Evolutionary conservation across 2,113 vertebrate genomes (phyloP), one percentile per base, ranked within the genome.

Genomic region (Mus spicilegus): DNA sequence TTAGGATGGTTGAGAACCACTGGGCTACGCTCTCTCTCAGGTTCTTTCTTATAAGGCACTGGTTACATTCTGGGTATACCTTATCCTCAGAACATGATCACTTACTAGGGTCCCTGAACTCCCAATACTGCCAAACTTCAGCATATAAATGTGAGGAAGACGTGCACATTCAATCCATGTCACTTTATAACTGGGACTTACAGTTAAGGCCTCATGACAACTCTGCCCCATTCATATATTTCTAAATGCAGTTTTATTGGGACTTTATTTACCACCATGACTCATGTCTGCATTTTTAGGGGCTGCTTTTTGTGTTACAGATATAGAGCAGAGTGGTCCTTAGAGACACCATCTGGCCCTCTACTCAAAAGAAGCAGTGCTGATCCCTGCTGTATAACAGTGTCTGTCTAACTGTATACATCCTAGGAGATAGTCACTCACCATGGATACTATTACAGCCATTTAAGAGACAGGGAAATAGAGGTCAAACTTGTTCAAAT

Each of bases 361-460:
- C 56, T 61, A n/a, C 36, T 12, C 36, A 63, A 36, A n/a, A 65
- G 1, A 7, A 10, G 12, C 6, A 26, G 11, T n/a, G 11, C 12
- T 51, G 12, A 12, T 69, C 5, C 14, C 51, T 5, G 1, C 28
- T 63, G 6, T 46, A 0, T 6, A 5, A 6, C 2, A 30, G 28
- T 3, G 4, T 17, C 51, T 16, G 3, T 20, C 30, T 1, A 28
- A 4, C 39, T 46, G 3, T 24, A 13, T n/a, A 5, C 0, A 0
- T 73, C 76, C 7, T 46, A 19, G 12, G n/a, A 3, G 1, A 2
- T 3, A 51, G 2, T 9, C 54, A 61, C 26, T 61, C 33, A 42
- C 4, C 39, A 54, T 20, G 3, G 3, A 28, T 17, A 2, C 17
- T 51, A 0, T 42, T 70, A 39, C n/a, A 6, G 46, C 28, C 20